phyloP scores from a whole-genome alignment of 2,888 invertebrate genomes.

The Vannuccia rotundouncinata region DNA sequence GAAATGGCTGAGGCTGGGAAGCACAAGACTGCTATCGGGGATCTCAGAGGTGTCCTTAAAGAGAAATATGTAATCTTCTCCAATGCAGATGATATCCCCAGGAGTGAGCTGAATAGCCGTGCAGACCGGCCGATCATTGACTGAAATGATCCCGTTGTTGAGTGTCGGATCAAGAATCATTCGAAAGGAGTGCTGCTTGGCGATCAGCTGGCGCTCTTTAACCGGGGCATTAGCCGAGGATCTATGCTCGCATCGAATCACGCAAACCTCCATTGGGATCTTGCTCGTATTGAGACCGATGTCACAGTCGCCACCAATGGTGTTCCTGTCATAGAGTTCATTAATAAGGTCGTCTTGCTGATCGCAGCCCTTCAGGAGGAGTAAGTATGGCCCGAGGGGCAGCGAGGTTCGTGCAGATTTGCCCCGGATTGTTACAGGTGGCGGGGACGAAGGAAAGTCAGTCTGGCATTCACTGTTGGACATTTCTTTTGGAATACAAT shows the following conservation, averaged over 20 bases:
- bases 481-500: not conserved
- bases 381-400: slow-evolving; percentile 29
- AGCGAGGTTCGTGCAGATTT: not conserved
- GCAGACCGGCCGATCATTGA: not conserved
- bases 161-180: not conserved
- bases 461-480: not conserved
- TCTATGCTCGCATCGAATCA: not conserved
- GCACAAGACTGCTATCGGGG: slow-evolving; percentile 24
- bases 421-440: not conserved
- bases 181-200: not conserved
- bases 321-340: slow-evolving; percentile 28
- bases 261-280: not conserved
- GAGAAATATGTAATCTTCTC: slow-evolving; percentile 48
- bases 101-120: slow-evolving; percentile 43
- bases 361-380: not conserved
- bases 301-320: slow-evolving; percentile 18
- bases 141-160: not conserved
- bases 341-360: slow-evolving; percentile 20
- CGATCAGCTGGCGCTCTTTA: not conserved
- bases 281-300: not conserved
- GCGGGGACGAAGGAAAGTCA: not conserved
- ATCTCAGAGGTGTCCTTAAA: slow-evolving; percentile 46
- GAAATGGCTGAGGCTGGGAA: slow-evolving; percentile 12
- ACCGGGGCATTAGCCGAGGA: not conserved
- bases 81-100: slow-evolving; percentile 49